These are phyloP conservation scores for Helobdella robusta DNA, from an alignment of 2,888 invertebrate species.

Conservation along the genomic window DNA sequence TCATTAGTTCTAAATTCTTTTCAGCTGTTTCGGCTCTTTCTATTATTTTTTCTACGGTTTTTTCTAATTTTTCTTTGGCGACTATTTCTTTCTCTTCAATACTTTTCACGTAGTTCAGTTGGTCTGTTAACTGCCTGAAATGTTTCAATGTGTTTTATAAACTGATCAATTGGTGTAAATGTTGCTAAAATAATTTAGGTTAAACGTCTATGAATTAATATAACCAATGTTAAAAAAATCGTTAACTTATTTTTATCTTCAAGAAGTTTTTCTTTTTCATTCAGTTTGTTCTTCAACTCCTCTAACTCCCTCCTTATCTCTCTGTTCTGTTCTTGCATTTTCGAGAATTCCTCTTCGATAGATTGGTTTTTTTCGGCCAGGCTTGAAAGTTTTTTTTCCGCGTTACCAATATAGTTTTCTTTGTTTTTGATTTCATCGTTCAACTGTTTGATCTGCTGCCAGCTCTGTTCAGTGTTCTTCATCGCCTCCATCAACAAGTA, in stretches of 20 bases:
- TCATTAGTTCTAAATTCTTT: slow-evolving; percentile 10
- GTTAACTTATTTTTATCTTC: slow-evolving; percentile 13
- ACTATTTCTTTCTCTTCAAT: slow-evolving; percentile 15
- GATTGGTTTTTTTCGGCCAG: slow-evolving; percentile 3
- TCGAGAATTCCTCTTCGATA: slow-evolving; percentile 8
- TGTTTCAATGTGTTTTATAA: too few relatives aligned
- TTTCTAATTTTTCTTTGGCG: slow-evolving; percentile 14
- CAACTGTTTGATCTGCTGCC: not conserved
- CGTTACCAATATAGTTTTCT: slow-evolving; percentile 1
- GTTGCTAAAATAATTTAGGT: too few relatives aligned
- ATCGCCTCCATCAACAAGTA: slow-evolving; percentile 18
- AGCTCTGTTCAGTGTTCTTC: slow-evolving; percentile 9
- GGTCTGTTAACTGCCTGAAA: slow-evolving; percentile 13
- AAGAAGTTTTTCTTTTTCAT: slow-evolving; percentile 16
- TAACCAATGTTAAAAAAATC: not conserved
- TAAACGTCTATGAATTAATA: not conserved
- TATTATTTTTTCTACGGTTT: slow-evolving; percentile 21
- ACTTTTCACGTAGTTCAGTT: slow-evolving; percentile 15
- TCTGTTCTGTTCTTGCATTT: slow-evolving; percentile 12
- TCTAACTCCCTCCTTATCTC: slow-evolving; percentile 11
- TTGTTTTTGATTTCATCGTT: slow-evolving; percentile 20
- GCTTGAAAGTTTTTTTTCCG: not conserved
- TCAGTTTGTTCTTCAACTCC: slow-evolving; percentile 11
- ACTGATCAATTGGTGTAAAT: too few relatives aligned
- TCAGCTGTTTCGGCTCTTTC: slow-evolving; percentile 23